These are phyloP conservation scores for Dolichomitus sp. DNA, from an alignment of 2,888 invertebrate genomes.

Conservation along the genomic window DNA sequence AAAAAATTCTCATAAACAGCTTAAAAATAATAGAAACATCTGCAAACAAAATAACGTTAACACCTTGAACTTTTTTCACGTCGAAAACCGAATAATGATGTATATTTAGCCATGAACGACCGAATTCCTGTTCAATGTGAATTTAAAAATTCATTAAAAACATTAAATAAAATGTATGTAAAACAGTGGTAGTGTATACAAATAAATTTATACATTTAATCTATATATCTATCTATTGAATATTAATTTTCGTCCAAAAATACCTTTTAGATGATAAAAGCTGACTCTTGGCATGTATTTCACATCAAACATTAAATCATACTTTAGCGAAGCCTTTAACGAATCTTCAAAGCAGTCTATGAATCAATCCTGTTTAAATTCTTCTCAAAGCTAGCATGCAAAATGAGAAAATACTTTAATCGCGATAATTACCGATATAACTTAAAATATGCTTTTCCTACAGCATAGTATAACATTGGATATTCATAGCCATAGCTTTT, in stretches of 20 bases:
- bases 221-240: background rate
- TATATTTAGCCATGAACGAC: background rate
- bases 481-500: slow-evolving; percentile 60
- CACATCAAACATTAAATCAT: slow-evolving; percentile 1
- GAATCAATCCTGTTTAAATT: background rate
- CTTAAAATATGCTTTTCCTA: slow-evolving; percentile 73
- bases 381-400: background rate
- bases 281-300: slow-evolving; percentile 1
- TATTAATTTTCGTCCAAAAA: slow-evolving; percentile 1
- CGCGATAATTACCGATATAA: slow-evolving; percentile 72
- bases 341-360: background rate
- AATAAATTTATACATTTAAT: background rate
- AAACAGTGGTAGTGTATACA: background rate
- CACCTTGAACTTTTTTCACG: too few species aligned
- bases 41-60: too few species aligned
- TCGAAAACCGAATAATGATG: background rate
- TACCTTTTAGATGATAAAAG: slow-evolving; percentile 14
- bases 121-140: background rate
- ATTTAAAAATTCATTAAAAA: background rate
- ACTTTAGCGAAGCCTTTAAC: slow-evolving; percentile 4
- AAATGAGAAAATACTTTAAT: slow-evolving; percentile 26
- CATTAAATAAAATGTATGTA: slow-evolving; percentile 5
- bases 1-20: too few species aligned
- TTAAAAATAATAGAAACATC: too few species aligned
- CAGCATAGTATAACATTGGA: slow-evolving; percentile 73